These are phyloP conservation scores for Brachyhypopomus occidentalis DNA, from an alignment of 2,113 vertebrate genomes.

Conservation along the genomic window DNA sequence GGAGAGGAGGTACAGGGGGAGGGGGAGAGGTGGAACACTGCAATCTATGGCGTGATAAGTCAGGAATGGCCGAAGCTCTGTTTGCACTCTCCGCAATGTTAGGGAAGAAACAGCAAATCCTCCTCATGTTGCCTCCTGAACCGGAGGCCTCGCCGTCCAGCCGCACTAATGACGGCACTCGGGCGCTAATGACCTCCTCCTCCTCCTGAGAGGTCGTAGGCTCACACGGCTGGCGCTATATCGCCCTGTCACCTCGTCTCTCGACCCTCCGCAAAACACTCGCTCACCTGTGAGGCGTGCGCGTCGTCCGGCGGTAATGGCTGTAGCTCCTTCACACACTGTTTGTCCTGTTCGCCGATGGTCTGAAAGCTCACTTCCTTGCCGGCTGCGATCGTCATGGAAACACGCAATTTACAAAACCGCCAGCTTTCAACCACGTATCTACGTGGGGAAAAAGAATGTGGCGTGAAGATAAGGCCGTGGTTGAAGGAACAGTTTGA, in stretches of 20 bases:
- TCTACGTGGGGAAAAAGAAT: conserved; percentile 26
- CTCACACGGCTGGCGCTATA: conserved; percentile 30
- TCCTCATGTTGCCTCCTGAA: not conserved
- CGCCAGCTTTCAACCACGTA: no score
- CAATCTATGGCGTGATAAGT: conserved; percentile 32
- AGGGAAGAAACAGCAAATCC: not conserved
- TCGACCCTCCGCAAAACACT: conserved; percentile 36
- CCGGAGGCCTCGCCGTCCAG: conserved; percentile 22
- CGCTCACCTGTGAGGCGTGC: conserved; percentile 30
- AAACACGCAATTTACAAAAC: conserved; percentile 8
- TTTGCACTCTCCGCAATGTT: conserved; percentile 34
- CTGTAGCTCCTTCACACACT: conserved; percentile 17
- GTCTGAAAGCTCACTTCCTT: conserved; percentile 30
- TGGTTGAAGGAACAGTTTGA: not conserved
- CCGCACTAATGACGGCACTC: conserved; percentile 50
- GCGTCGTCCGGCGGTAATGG: conserved; percentile 35
- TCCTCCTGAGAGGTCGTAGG: conserved; percentile 49
- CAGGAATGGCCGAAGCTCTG: conserved; percentile 13
- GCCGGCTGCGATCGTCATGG: conserved; percentile 16
- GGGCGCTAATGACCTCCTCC: conserved; percentile 48
- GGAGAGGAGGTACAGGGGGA: not conserved
- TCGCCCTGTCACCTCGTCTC: conserved; percentile 25
- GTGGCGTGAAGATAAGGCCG: conserved; percentile 27
- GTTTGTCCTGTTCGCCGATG: conserved; percentile 33
- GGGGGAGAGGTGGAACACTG: not conserved